Percentiles rank a stretch among this genome's conserved stretches.
These are phyloP conservation scores for Brachirus orientalis DNA, from an alignment of 2,113 vertebrate species.

Conservation along the genomic window DNA sequence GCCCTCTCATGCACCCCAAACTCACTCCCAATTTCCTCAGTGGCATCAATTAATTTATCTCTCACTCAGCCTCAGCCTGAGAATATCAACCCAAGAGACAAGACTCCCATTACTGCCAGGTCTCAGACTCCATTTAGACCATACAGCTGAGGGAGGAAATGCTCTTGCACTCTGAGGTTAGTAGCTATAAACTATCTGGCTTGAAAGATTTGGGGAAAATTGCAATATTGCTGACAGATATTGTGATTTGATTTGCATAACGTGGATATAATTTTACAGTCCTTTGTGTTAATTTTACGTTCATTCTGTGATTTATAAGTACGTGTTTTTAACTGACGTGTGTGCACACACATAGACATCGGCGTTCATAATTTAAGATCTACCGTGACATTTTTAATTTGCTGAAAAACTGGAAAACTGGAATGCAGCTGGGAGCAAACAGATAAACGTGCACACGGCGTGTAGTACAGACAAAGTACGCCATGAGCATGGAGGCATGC, in stretches of 20 bases:
- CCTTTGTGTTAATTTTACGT: too few species aligned
- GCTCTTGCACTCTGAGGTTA: constrained; percentile 28
- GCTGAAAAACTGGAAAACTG: neutral
- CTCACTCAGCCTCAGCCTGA: constrained; percentile 45
- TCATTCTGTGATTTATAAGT: too few species aligned
- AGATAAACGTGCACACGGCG: constrained; percentile 1
- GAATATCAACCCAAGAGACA: constrained; percentile 60
- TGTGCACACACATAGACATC: neutral
- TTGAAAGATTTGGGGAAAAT: too few species aligned
- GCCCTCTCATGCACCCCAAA: constrained; percentile 29
- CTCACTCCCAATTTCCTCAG: constrained; percentile 30
- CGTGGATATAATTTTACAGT: constrained; percentile 14
- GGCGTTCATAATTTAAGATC: constrained; percentile 29
- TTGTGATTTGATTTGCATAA: neutral
- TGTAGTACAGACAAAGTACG: neutral
- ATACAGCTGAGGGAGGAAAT: constrained; percentile 20
- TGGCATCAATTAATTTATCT: constrained; percentile 70
- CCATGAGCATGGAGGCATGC: constrained; percentile 1
- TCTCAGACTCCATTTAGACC: constrained; percentile 55
- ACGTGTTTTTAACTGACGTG: neutral
- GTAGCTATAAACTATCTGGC: neutral
- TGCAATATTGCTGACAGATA: too few species aligned
- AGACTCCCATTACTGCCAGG: constrained; percentile 63
- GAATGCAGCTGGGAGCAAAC: neutral
- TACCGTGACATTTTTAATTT: constrained; percentile 15